Base-by-base conservation (phyloP, 2,888 invertebrate genomes). In the Heliconius aoede region DNA sequence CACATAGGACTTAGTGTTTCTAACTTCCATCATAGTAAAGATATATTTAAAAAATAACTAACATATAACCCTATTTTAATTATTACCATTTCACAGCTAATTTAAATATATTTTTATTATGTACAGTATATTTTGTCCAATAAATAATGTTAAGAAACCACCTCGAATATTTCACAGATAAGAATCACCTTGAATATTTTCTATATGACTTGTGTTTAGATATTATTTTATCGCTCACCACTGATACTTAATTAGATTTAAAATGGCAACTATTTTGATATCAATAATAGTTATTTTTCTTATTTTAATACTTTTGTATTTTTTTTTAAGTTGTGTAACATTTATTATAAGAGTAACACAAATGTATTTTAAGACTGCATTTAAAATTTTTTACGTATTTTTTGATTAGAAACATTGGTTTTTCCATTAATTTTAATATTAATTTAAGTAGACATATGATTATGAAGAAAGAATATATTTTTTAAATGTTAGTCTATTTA, bases 211-310 rank as follows among this genome's bases (percentile, higher is more conserved):
- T 30, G 60, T 60, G 60, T 60, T 60, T 30, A 61, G 30, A n/a
- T 46, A 36, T 21, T n/a, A 46, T n/a, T 13, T 60, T 28, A 55
- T 32, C 87, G 90, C 91, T 91, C 91, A 91, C 83, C 82, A 85
- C 84, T 82, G 89, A 86, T 90, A 91, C 90, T 91, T 91, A 91
- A 91, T 86, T 86, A 79, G 67, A 40, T 24, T 72, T 72, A 79
- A 76, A 74, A 67, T 62, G 69, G 60, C 76, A 76, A 72, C 71
- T 73, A 40, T 68, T 61, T 68, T 73, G 55, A 58, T 60, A 28
- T 30, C 21, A 73, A 28, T 28, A 55, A 64, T 71, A 15, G n/a
- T 13, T 40, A 40, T 60, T 40, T 72, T 60, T 62, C 68, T 40
- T 65, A 60, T 51, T 58, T 61, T 55, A 60, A 65, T 24, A 32